A percentile compares a stretch with the other conserved stretches of the same genome.
These are phyloP conservation scores for Kuschelorhynchus macadamiae DNA, from an alignment of 2,888 invertebrate species.

Conservation along the genomic window DNA sequence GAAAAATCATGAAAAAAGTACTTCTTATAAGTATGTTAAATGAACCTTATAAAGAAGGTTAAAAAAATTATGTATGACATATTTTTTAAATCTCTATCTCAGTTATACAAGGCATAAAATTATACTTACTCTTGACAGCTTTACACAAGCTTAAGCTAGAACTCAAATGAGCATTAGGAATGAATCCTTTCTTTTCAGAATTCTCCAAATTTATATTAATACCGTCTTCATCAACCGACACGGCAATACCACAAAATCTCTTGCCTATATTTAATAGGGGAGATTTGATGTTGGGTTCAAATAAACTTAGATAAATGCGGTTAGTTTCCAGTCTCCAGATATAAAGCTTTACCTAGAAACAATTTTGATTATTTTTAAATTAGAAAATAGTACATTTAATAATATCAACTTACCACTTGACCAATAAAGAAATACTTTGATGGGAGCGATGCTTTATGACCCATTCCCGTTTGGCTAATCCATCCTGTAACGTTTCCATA, in stretches of 20 bases:
- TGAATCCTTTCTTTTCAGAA: constrained; percentile 60
- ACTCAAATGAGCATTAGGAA: constrained; percentile 66
- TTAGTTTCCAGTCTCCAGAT: constrained; percentile 66
- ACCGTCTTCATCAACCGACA: constrained; percentile 61
- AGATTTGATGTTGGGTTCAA: constrained; percentile 53
- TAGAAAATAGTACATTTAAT: too few species aligned
- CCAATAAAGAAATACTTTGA: constrained; percentile 72
- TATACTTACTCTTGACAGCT: constrained; percentile 59
- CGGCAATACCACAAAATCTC: constrained; percentile 66
- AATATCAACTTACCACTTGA: constrained; percentile 70
- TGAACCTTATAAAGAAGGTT: too few species aligned
- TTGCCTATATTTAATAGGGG: constrained; percentile 65
- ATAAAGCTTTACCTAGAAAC: constrained; percentile 70
- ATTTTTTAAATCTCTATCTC: too few species aligned
- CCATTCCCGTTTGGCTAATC: constrained; percentile 58
- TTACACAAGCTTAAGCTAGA: constrained; percentile 63
- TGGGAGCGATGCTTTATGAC: constrained; percentile 59
- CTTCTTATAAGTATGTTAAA: too few species aligned
- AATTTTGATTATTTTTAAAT: background rate
- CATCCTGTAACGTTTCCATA: constrained; percentile 73
- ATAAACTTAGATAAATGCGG: constrained; percentile 69
- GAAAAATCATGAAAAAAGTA: too few species aligned
- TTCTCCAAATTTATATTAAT: constrained; percentile 64
- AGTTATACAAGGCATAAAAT: too few species aligned
- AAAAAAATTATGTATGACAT: too few species aligned